Evolutionary conservation across 2,888 invertebrate genomes (phyloP).

Genomic region (Pogonocherus hispidulus): DNA sequence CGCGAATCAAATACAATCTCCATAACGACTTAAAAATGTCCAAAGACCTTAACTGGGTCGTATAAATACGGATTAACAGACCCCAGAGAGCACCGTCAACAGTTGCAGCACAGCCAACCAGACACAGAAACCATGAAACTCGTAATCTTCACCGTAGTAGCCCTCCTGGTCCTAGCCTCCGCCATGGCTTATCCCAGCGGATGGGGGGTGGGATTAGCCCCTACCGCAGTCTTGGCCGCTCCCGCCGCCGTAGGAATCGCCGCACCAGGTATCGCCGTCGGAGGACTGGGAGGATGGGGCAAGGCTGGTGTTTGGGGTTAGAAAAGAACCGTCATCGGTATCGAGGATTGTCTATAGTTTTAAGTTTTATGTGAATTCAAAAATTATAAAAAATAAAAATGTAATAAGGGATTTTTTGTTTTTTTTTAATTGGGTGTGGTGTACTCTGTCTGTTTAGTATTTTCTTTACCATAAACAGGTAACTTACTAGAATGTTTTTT

Average conservation of each 20-base stretch:
- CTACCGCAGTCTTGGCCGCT: conserved; percentile 33
- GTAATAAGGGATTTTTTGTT: neutral
- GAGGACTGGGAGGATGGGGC: conserved; percentile 37
- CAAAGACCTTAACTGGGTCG: neutral
- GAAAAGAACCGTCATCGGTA: neutral
- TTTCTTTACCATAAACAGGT: no score
- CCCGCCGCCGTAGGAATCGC: conserved; percentile 25
- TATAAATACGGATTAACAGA: neutral
- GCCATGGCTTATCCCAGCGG: conserved; percentile 45
- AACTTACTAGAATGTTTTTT: no score
- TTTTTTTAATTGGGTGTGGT: no score
- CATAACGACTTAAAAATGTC: neutral
- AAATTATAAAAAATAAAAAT: neutral
- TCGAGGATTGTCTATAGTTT: neutral
- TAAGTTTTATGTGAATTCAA: neutral
- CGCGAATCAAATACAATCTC: no score
- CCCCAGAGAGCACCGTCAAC: conserved; percentile 10
- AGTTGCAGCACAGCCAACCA: conserved; percentile 7
- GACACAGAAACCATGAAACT: conserved; percentile 49
- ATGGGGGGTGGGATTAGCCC: conserved; percentile 28
- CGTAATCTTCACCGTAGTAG: conserved; percentile 47
- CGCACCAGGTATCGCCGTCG: conserved; percentile 27
- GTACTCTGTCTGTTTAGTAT: no score
- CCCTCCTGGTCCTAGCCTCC: conserved; percentile 45
- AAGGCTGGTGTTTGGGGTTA: conserved; percentile 41